phyloP scores from a whole-genome alignment of 2,113 vertebrate genomes.

The Pseudopodoces humilis region DNA sequence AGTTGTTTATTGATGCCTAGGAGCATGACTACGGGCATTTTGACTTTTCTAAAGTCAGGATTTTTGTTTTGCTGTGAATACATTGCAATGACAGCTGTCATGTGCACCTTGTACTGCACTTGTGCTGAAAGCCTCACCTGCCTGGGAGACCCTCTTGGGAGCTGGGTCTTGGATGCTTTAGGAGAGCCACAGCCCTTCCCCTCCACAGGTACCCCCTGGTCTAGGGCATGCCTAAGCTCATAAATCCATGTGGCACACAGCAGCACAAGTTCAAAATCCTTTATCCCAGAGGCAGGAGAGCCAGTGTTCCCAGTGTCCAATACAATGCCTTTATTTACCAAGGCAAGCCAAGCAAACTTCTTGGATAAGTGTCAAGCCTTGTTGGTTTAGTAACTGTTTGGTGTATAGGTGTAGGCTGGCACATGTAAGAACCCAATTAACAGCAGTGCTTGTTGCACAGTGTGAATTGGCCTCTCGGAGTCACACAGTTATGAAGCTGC shows the following conservation, averaged over 20 bases:
- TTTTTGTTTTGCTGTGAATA: background rate
- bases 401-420: conserved; percentile 36
- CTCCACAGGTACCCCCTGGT: fast-evolving
- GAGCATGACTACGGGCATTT: background rate
- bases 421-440: background rate
- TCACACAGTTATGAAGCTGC: background rate
- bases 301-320: background rate
- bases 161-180: background rate
- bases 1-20: background rate
- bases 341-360: background rate
- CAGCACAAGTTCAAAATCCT: background rate
- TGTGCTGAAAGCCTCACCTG: background rate
- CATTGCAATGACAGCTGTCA: fast-evolving
- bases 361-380: background rate
- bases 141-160: background rate
- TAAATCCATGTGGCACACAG: background rate
- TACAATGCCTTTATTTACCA: background rate
- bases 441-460: background rate
- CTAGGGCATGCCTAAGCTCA: background rate
- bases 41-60: background rate
- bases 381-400: conserved; percentile 10
- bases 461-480: background rate
- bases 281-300: background rate
- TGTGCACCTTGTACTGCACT: background rate
- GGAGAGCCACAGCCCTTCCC: background rate